Evolutionary conservation across 2,113 vertebrate species (phyloP), one percentile per base, ranked within the genome.

Genomic region (Siniperca knerii): DNA sequence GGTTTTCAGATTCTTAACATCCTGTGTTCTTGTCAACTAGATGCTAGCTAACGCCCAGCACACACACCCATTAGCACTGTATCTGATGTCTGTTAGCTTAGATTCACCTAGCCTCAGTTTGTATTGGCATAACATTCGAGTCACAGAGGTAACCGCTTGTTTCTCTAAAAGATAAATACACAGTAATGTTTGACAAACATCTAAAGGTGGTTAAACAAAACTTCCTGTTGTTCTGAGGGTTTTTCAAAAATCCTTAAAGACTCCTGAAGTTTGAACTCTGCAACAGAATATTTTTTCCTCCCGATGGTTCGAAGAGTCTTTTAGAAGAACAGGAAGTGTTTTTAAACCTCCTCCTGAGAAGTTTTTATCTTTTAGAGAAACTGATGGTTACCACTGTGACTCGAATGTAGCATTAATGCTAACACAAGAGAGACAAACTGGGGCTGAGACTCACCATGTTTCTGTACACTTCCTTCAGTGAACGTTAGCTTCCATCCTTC

Each of bases 11-110:
- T 82, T 71, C 33, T 85, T 69, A 48, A 73, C 82, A 52, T 88
- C 72, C 33, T 89, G 87, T 89, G 40, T 92, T 89, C 76, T 82
- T 88, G 75, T 85, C 7, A 33, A 64, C n/a, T 60, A 64, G 18
- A 44, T 69, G 50, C 25, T 52, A 61, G 74, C 35, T 69, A 21
- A 72, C 11, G 2, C 0, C 48, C 20, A 12, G 46, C 67, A 60
- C 25, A 37, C 50, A 71, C 62, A 71, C 52, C 58, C 72, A 58
- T 42, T 42, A 70, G 57, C 69, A 55, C 60, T 58, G 42, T 52
- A 75, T 33, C 70, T 62, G 35, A 10, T 86, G 37, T 37, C 20
- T 52, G 46, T 33, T 68, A 79, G 74, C 54, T 76, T 35, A 50
- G 46, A 40, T n/a, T 74, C 67, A 74, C 37, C 4, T 48, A 64